Evolutionary conservation across 2,797 vertebrate species (phyloP).

Genomic region (Acanthopagrus latus): DNA sequence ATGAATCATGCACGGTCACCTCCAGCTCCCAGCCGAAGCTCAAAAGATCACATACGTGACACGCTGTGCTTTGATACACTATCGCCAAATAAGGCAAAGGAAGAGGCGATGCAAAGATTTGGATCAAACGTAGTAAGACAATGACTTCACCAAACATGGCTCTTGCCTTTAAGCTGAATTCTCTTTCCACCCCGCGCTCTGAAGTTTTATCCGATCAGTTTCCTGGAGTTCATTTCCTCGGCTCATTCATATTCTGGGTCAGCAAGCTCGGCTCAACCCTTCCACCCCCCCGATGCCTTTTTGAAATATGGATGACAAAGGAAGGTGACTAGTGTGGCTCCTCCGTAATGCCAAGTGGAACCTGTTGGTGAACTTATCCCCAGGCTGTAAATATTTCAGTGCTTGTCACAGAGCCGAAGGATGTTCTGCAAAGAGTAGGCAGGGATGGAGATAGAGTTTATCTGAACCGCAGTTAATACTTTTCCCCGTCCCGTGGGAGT

Average conservation of each 20-base stretch:
- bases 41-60: slow-evolving; percentile 13
- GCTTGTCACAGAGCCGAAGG: slow-evolving; percentile 63
- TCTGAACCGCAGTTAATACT: slow-evolving; percentile 25
- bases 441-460: slow-evolving; percentile 20
- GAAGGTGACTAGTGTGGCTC: slow-evolving; percentile 64
- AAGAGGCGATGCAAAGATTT: slow-evolving; percentile 7
- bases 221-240: slow-evolving; percentile 46
- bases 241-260: slow-evolving; percentile 70
- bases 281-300: slow-evolving; percentile 25
- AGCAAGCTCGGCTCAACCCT: slow-evolving; percentile 44
- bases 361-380: slow-evolving; percentile 60
- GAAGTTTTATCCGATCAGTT: slow-evolving; percentile 61
- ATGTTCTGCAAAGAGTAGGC: slow-evolving; percentile 36
- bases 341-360: slow-evolving; percentile 51
- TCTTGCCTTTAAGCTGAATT: slow-evolving; percentile 27
- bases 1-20: slow-evolving; percentile 39
- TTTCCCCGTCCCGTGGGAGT: slow-evolving; percentile 6
- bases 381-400: slow-evolving; percentile 80
- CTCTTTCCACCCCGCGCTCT: slow-evolving; percentile 34
- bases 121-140: slow-evolving; percentile 25
- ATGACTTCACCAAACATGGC: slow-evolving; percentile 28
- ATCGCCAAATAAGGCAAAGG: slow-evolving; percentile 39
- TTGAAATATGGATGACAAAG: slow-evolving; percentile 77
- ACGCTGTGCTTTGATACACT: slow-evolving; percentile 36
- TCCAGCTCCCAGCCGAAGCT: slow-evolving; percentile 31